Conservation (phyloP, 2,113 vertebrate species). For the Vulpes lagopus region DNA sequence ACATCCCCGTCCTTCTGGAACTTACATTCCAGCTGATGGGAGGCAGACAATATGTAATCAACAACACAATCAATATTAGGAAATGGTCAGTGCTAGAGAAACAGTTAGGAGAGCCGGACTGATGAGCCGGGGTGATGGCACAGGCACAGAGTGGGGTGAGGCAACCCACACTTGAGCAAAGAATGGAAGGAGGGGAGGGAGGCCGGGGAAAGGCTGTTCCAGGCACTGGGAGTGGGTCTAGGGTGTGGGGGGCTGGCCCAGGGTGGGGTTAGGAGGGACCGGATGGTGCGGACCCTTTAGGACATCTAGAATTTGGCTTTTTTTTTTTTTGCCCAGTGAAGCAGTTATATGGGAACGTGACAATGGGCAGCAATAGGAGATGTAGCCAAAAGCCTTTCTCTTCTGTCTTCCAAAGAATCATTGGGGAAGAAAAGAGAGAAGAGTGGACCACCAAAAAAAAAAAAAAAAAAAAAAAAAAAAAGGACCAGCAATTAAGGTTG, state of each 20-base stretch:
- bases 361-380: too few species aligned
- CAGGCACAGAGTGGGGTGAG: fast-evolving
- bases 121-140: background rate
- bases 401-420: background rate
- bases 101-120: background rate
- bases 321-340: background rate
- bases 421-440: background rate
- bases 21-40: background rate
- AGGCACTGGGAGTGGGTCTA: fast-evolving
- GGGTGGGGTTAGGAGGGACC: background rate
- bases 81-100: background rate
- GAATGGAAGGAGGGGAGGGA: too few species aligned
- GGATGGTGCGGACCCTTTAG: fast-evolving
- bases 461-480: background rate
- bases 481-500: background rate
- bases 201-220: background rate
- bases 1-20: background rate
- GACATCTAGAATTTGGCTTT: background rate
- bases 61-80: background rate
- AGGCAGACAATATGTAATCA: background rate
- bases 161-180: too few species aligned
- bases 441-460: background rate
- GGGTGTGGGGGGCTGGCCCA: fast-evolving
- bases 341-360: fast-evolving
- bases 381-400: background rate